Percentiles rank a stretch among this genome's conserved stretches.
Conservation (phyloP, 2,113 vertebrate species). For the Myiopsitta monachus region DNA sequence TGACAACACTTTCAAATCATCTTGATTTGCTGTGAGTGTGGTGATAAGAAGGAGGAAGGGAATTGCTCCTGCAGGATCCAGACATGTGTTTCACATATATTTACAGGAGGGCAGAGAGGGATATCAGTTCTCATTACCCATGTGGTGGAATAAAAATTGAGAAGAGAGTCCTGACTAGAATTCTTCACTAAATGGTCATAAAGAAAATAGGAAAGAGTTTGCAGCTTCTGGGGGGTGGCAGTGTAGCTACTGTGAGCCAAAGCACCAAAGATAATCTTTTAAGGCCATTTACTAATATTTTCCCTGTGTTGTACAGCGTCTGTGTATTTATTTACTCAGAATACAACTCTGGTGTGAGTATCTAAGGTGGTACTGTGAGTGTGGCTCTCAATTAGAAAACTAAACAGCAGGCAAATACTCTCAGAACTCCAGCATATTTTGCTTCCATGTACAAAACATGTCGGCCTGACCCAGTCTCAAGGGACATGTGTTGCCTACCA, state of each 20-base stretch:
- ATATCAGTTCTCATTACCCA: background rate
- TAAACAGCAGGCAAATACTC: accelerated
- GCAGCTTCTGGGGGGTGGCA: background rate
- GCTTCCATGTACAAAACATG: background rate
- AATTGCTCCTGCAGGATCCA: background rate
- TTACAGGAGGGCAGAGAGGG: background rate
- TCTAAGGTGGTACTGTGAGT: background rate
- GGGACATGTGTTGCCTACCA: too few species aligned
- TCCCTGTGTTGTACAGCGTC: background rate
- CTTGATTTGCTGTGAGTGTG: background rate
- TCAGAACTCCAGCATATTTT: background rate
- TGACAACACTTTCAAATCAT: background rate
- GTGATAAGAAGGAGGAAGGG: background rate
- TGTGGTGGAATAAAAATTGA: background rate
- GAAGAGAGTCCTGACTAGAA: background rate
- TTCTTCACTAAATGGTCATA: background rate
- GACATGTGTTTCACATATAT: background rate
- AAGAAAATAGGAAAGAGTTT: background rate
- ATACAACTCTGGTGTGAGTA: background rate
- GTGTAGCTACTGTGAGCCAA: background rate
- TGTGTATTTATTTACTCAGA: background rate
- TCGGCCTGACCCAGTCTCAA: too few species aligned
- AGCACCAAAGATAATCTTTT: background rate
- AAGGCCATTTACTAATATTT: background rate
- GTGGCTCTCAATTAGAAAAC: background rate